Evolutionary conservation across 2,797 vertebrate species (phyloP).

Genomic region (Synanceia verrucosa): DNA sequence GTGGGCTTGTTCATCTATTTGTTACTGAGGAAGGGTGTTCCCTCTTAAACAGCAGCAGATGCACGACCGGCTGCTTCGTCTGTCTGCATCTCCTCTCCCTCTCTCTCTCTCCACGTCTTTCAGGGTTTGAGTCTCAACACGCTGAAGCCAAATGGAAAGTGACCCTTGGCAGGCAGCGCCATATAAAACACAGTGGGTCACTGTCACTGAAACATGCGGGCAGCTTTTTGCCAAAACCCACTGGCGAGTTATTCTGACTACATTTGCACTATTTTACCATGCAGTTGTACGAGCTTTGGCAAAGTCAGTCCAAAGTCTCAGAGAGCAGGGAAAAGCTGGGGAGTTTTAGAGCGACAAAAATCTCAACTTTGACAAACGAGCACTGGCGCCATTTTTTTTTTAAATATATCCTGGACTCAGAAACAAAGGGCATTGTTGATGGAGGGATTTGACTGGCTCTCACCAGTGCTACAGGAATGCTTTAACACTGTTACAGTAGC

Average conservation of each 20-base stretch:
- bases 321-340: conserved; percentile 22
- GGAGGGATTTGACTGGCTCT: conserved; percentile 47
- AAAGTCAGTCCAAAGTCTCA: conserved; percentile 31
- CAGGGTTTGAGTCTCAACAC: conserved; percentile 41
- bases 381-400: conserved; percentile 24
- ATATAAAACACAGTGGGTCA: conserved; percentile 71
- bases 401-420: conserved; percentile 36
- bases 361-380: conserved; percentile 53
- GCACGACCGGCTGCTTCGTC: conserved; percentile 16
- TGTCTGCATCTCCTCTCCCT: conserved; percentile 36
- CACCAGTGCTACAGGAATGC: conserved; percentile 44
- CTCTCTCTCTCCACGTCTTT: conserved; percentile 43
- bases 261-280: conserved; percentile 45
- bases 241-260: conserved; percentile 40
- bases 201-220: conserved; percentile 69
- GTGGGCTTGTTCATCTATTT: conserved; percentile 44
- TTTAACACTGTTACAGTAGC: conserved; percentile 57
- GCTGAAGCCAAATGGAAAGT: conserved; percentile 70
- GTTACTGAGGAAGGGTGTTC: conserved; percentile 67
- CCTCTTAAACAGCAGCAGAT: conserved; percentile 59
- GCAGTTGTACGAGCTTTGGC: conserved; percentile 50
- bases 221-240: conserved; percentile 39
- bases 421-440: conserved; percentile 72
- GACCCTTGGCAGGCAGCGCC: conserved; percentile 68
- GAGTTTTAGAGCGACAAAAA: conserved; percentile 31